These are phyloP conservation scores for Fistularia tabacaria DNA, from an alignment of 2,797 vertebrate genomes.

Conservation along the genomic window DNA sequence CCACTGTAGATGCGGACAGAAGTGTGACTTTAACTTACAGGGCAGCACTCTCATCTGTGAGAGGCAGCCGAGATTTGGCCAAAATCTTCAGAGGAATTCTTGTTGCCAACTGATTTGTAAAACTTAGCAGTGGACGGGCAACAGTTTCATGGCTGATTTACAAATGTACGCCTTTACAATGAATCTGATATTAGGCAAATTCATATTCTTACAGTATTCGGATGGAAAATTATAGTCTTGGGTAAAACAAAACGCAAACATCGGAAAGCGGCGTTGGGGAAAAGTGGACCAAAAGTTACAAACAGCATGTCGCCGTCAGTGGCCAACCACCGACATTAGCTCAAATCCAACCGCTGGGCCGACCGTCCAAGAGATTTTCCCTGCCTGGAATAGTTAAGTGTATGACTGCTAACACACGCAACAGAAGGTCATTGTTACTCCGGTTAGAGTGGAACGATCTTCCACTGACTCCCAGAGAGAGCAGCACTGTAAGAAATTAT, in stretches of 20 bases:
- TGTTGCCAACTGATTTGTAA: too few species aligned
- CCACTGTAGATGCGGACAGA: too few species aligned
- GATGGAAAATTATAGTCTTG: background rate
- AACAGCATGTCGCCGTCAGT: conserved; percentile 20
- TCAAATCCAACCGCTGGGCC: conserved; percentile 45
- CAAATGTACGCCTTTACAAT: too few species aligned
- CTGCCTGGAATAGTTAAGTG: conserved; percentile 53
- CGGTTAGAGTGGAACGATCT: conserved; percentile 43
- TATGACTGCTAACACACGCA: conserved; percentile 32
- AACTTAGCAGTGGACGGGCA: too few species aligned
- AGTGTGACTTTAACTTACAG: too few species aligned
- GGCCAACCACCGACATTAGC: conserved; percentile 57
- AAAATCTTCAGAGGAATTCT: too few species aligned
- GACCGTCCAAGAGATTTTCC: conserved; percentile 57
- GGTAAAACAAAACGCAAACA: background rate
- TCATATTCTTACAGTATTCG: too few species aligned
- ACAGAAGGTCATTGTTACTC: conserved; percentile 59
- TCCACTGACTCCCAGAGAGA: conserved; percentile 43
- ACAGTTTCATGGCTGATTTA: too few species aligned
- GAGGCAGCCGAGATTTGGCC: too few species aligned
- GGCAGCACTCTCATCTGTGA: too few species aligned
- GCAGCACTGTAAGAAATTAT: conserved; percentile 19
- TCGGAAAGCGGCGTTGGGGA: background rate
- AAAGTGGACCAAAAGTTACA: conserved; percentile 2
- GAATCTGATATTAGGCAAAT: too few species aligned